Conservation (phyloP, 1,140 invertebrate species). For the Macrosteles quadrilineatus region DNA sequence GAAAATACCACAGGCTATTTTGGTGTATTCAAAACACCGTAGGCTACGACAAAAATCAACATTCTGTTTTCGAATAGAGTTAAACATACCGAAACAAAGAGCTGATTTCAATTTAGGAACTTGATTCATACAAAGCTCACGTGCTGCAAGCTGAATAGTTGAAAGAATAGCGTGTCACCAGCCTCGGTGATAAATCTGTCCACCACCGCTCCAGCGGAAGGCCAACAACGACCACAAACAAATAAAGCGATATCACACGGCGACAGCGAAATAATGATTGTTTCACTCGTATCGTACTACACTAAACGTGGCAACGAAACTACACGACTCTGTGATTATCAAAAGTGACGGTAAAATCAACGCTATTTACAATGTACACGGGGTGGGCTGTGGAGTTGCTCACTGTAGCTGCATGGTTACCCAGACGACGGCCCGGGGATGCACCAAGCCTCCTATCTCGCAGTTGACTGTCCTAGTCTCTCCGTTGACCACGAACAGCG, state of each 20-base stretch:
- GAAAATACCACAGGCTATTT: too few relatives aligned
- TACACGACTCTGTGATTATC: slow-evolving; percentile 3
- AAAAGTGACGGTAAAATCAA: slow-evolving; percentile 19
- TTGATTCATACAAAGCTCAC: background rate
- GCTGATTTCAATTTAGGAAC: slow-evolving; percentile 27
- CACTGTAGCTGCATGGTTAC: slow-evolving; percentile 53
- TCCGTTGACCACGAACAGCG: slow-evolving; percentile 73
- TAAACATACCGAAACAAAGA: too few relatives aligned
- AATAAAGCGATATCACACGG: slow-evolving; percentile 22
- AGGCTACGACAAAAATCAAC: too few relatives aligned
- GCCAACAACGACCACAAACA: background rate
- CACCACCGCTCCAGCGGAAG: background rate
- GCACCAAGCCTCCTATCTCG: slow-evolving; percentile 68
- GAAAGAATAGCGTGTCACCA: too few relatives aligned
- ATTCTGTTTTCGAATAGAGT: too few relatives aligned
- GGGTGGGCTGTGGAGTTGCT: background rate
- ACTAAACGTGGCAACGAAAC: background rate
- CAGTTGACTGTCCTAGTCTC: slow-evolving; percentile 74
- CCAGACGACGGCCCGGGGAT: slow-evolving; percentile 68
- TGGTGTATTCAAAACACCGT: too few relatives aligned
- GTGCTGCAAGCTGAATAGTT: too few relatives aligned
- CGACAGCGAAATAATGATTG: slow-evolving; percentile 23
- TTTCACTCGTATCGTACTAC: slow-evolving; percentile 15
- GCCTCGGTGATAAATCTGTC: too few relatives aligned
- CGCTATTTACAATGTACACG: background rate